Evolutionary conservation across 2,888 invertebrate genomes (phyloP).

Genomic region (Atherix ibis): DNA sequence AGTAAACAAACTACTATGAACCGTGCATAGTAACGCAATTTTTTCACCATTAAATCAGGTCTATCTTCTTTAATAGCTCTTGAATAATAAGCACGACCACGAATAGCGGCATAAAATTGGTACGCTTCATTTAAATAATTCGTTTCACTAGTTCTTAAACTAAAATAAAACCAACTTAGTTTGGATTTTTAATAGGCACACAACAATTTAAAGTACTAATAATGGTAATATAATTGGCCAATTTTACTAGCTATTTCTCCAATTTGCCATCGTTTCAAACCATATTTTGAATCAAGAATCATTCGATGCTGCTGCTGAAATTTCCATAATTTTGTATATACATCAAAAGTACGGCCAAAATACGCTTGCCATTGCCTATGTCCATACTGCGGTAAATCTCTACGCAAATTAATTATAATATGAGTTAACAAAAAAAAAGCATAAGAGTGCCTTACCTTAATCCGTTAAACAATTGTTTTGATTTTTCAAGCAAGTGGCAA

Average conservation of each 20-base stretch:
- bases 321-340: conserved; percentile 95
- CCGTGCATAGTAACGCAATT: conserved; percentile 83
- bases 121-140: conserved; percentile 92
- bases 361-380: conserved; percentile 97
- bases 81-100: conserved; percentile 86
- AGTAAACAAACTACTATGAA: conserved; percentile 93
- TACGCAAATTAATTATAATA: conserved; percentile 31
- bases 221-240: conserved; percentile 95
- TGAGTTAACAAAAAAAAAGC: too few relatives aligned
- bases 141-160: conserved; percentile 89
- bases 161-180: conserved; percentile 37
- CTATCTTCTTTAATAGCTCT: conserved; percentile 85
- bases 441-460: conserved; percentile 53
- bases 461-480: conserved; percentile 93
- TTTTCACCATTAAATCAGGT: conserved; percentile 93
- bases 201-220: too few relatives aligned
- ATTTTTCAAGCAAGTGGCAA: conserved; percentile 89
- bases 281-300: conserved; percentile 82
- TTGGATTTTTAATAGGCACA: too few relatives aligned
- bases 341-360: conserved; percentile 92
- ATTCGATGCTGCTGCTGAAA: conserved; percentile 93
- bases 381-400: conserved; percentile 92
- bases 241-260: conserved; percentile 98
- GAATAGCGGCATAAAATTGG: conserved; percentile 90
- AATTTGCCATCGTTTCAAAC: conserved; percentile 93